Conservation (phyloP, 2,888 invertebrate species). For the Scaptomyza polygonia region DNA sequence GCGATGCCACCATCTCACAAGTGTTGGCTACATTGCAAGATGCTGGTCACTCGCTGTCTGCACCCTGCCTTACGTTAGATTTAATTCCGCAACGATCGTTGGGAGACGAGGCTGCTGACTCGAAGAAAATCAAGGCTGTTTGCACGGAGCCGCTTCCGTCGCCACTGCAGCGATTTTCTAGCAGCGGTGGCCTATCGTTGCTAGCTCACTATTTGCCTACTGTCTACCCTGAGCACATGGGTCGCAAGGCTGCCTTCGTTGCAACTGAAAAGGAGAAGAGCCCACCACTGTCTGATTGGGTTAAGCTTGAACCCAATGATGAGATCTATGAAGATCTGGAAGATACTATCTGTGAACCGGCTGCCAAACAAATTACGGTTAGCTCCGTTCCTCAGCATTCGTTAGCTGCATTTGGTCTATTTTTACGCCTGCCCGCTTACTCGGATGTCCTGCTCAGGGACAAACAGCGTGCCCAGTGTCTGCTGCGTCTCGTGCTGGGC, state of each 20-base stretch:
- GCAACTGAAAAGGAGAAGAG: constrained; percentile 83
- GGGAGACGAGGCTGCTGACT: constrained; percentile 45
- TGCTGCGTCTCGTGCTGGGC: constrained; percentile 93
- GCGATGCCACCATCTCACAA: constrained; percentile 87
- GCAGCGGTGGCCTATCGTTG: constrained; percentile 93
- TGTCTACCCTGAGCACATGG: constrained; percentile 92
- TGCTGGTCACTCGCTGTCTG: constrained; percentile 85
- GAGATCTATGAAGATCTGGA: constrained; percentile 88
- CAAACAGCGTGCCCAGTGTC: constrained; percentile 92
- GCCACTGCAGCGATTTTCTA: constrained; percentile 93
- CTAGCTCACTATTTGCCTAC: constrained; percentile 95
- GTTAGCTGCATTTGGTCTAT: constrained; percentile 94
- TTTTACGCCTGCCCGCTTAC: constrained; percentile 94
- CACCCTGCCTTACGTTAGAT: constrained; percentile 85
- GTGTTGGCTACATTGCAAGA: constrained; percentile 86
- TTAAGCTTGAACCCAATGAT: constrained; percentile 86
- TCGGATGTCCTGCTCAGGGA: constrained; percentile 94
- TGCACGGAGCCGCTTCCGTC: constrained; percentile 83
- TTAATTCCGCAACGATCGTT: constrained; percentile 64
- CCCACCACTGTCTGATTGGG: constrained; percentile 83
- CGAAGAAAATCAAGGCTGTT: constrained; percentile 75
- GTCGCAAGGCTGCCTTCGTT: constrained; percentile 86
- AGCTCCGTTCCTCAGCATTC: constrained; percentile 95
- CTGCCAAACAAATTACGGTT: constrained; percentile 85
- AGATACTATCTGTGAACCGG: constrained; percentile 85